A percentile compares a stretch with the other conserved stretches of the same genome.
These are phyloP conservation scores for Excalfactoria chinensis DNA, from an alignment of 2,113 vertebrate genomes.

Conservation along the genomic window DNA sequence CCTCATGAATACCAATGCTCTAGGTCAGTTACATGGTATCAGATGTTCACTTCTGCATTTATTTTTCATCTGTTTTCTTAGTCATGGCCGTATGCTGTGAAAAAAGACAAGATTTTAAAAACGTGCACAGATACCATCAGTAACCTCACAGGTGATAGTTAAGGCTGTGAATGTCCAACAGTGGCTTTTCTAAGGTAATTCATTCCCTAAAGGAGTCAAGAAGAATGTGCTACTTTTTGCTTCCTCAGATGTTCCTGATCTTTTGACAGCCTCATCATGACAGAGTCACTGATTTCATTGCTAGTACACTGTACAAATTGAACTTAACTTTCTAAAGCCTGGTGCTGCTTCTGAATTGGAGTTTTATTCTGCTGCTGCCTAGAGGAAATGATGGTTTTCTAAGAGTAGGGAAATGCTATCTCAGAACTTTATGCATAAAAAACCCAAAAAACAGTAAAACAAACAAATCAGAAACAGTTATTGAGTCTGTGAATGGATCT, in stretches of 20 bases:
- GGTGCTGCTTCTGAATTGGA: neutral
- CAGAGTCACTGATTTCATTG: neutral
- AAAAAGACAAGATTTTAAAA: neutral
- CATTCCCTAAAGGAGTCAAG: neutral
- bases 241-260: neutral
- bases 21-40: neutral
- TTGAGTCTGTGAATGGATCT: neutral
- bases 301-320: neutral
- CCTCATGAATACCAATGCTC: neutral
- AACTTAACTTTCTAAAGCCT: neutral
- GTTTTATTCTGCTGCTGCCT: neutral
- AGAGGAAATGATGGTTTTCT: neutral
- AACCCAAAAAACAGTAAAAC: neutral
- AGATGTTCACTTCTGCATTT: neutral
- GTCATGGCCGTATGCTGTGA: neutral
- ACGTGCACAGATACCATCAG: rapidly evolving
- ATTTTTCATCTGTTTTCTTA: neutral
- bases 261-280: neutral
- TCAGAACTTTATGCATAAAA: neutral
- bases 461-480: neutral
- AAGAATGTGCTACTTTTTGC: neutral
- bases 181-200: neutral
- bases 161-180: neutral
- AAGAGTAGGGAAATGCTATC: neutral
- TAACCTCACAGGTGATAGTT: neutral